Percentiles rank a stretch among this genome's conserved stretches.
Conservation (phyloP, 1,140 invertebrate genomes). For the Trachymyrmex septentrionalis region DNA sequence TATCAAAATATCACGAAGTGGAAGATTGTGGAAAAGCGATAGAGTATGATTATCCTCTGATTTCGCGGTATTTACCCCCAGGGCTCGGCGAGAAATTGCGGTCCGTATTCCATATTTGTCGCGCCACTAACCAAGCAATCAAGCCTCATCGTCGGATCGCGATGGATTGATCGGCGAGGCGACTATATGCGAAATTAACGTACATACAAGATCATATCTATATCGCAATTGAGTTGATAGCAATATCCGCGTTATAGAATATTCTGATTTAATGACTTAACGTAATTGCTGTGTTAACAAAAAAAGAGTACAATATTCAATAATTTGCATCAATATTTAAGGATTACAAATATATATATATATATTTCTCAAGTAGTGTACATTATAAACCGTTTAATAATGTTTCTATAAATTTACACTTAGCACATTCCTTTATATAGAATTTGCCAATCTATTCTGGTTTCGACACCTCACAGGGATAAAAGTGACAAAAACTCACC, state of each 20-base stretch:
- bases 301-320: background rate
- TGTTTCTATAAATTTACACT: background rate
- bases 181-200: background rate
- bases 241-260: background rate
- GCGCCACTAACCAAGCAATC: conserved; percentile 69
- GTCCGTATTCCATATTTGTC: conserved; percentile 73
- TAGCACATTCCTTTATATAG: background rate
- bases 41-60: conserved; percentile 18
- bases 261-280: background rate
- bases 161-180: conserved; percentile 38
- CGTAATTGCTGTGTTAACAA: background rate
- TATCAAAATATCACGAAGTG: background rate
- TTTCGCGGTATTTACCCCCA: conserved; percentile 58
- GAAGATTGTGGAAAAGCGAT: background rate
- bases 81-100: conserved; percentile 66
- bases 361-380: background rate
- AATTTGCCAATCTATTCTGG: background rate
- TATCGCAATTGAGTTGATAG: background rate
- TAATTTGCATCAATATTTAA: background rate
- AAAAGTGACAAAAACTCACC: conserved; percentile 17
- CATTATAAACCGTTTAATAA: background rate
- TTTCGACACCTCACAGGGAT: background rate
- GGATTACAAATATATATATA: background rate
- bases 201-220: conserved; percentile 28
- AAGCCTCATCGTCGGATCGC: conserved; percentile 50